Base-by-base conservation (phyloP, 2,113 vertebrate species). In the Festucalex cinctus region DNA sequence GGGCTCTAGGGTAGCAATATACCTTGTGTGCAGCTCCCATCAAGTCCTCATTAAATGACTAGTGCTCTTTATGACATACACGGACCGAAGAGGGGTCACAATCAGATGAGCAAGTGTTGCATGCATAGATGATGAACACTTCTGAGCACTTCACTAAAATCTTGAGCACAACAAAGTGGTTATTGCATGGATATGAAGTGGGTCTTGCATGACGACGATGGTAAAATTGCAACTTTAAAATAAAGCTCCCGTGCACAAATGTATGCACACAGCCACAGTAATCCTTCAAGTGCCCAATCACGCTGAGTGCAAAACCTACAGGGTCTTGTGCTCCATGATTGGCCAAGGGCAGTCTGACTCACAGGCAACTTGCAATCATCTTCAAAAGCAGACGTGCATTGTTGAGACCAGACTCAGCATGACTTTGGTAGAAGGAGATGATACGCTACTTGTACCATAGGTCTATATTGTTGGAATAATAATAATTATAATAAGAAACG, bases 331-430 rank as follows among this genome's bases (percentile, higher is more conserved):
- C 63, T 13, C 70, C 61, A 57, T 65, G 62, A 74, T 69, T 68
- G 57, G 13, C 20, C n/a, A 63, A 70, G 83, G 79, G 65, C 75
- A 79, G 20, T 64, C 63, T 69, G 12, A 75, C 70, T 53, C n/a
- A 60, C 14, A 77, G 76, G 69, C 69, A 66, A 68, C 26, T 59
- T 57, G 51, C 59, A 65, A 58, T 51, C 22, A 76, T 77, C 49
- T 62, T 20, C 58, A 64, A 68, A 12, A 79, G 65, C 71, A 79
- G 76, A 68, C 7, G 57, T 39, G n/a, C n/a, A n/a, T n/a, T n/a
- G 83, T 90, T 77, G 79, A 86, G 79, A 89, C 81, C 73, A 16
- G 63, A 77, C 69, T 71, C 75, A 72, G 70, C 49, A 46, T 74
- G 64, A 77, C 8, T 35, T 53, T 41, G 12, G 37, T 39, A 39